These are phyloP conservation scores for Mastomys natalensis DNA, from an alignment of 2,113 vertebrate genomes.

Conservation along the genomic window DNA sequence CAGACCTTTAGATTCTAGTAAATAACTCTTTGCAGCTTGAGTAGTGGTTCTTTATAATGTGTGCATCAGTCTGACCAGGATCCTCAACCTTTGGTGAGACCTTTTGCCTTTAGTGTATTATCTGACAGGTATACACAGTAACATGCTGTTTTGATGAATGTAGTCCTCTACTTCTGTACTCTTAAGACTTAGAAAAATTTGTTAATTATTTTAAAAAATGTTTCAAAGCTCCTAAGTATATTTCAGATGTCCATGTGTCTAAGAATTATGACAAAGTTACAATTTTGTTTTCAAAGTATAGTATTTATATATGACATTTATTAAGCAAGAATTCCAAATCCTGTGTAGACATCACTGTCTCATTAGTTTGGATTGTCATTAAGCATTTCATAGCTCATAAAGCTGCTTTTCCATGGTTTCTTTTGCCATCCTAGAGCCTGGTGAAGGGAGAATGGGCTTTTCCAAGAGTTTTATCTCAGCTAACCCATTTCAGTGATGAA, in stretches of 20 bases:
- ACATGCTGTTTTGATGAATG: background rate
- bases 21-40: conserved; percentile 3
- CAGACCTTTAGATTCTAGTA: background rate
- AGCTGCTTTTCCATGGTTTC: conserved; percentile 30
- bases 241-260: conserved; percentile 6
- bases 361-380: conserved; percentile 25
- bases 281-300: background rate
- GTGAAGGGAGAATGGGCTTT: background rate
- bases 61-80: background rate
- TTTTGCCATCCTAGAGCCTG: conserved; percentile 20
- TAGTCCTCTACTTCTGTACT: background rate
- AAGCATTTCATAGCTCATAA: background rate
- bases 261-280: background rate
- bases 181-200: background rate
- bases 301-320: conserved; percentile 28
- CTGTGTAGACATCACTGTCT: conserved; percentile 20
- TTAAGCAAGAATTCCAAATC: conserved; percentile 31
- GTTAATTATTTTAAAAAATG: conserved; percentile 33
- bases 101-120: conserved; percentile 38
- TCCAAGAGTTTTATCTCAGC: background rate
- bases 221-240: conserved; percentile 29
- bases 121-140: background rate
- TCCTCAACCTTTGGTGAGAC: background rate
- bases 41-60: background rate
- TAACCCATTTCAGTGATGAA: conserved; percentile 1